Base-by-base conservation (phyloP, 2,113 vertebrate genomes). In the Colaptes auratus region DNA sequence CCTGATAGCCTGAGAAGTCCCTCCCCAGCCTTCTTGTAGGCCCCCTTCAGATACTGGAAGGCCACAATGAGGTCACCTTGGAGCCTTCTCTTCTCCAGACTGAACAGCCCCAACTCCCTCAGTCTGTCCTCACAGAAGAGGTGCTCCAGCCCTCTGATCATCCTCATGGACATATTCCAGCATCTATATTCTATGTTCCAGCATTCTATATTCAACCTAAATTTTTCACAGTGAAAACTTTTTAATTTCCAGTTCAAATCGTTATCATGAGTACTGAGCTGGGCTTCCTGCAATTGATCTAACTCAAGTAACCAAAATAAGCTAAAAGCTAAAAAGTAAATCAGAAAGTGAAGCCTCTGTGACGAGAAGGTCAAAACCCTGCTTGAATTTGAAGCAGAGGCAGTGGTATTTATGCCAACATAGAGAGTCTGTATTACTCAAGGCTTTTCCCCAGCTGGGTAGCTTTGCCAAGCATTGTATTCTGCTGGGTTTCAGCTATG, bases 211-310 rank as follows among this genome's bases (percentile, higher is more conserved):
- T 75, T 67, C 59, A 89, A 60, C 70, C 27, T 71, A 58, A 63
- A 73, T 30, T 6, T 84, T 95, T 75, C 81, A 79, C 58, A 65
- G 77, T 42, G 53, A 92, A 95, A 92, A 82, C 17, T 73, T 87
- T 52, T 60, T 79, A 3, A 84, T 82, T 92, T 78, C 64, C 39
- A 81, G 63, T 85, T 92, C 39, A 75, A 86, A 69, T 58, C 36
- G 56, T 52, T 59, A 80, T 55, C 7, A 17, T 7, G 11, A 82
- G 27, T 53, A 33, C 70, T 90, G 55, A 44, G 58, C 64, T 86
- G 86, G 80, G 77, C 50, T 74, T 70, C 50, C 71, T 53, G 31
- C 25, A 61, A 83, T 61, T 88, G 60, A 64, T n/a, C 11, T 70
- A 59, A 76, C 39, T 85, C 56, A n/a, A 31, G 33, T 39, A 52